Conservation (phyloP, 1,140 invertebrate genomes). For the Trachymyrmex septentrionalis region DNA sequence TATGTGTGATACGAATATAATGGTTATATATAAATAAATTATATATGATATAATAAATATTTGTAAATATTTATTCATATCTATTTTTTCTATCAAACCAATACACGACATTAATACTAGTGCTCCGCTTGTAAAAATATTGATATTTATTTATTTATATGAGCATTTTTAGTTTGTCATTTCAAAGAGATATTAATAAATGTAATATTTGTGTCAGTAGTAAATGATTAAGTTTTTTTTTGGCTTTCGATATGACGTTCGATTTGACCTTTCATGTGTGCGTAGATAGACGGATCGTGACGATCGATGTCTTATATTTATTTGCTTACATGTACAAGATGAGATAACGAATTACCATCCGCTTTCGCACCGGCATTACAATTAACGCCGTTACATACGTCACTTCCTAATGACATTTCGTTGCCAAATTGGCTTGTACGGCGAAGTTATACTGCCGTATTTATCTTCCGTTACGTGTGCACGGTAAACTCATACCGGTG, state of each 20-base stretch:
- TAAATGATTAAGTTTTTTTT: background rate
- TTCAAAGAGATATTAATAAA: background rate
- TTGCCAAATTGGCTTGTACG: constrained; percentile 64
- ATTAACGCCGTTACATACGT: constrained; percentile 57
- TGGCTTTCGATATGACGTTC: background rate
- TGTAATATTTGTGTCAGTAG: background rate
- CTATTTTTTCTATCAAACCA: background rate
- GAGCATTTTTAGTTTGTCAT: background rate
- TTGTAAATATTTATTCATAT: background rate
- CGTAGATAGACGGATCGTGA: background rate
- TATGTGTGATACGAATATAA: background rate
- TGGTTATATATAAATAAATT: too few relatives aligned
- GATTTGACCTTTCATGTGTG: constrained; percentile 7
- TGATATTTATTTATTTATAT: background rate
- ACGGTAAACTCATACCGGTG: constrained; percentile 40
- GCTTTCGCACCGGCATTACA: constrained; percentile 51
- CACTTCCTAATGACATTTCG: constrained; percentile 58
- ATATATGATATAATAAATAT: background rate
- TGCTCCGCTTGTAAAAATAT: background rate
- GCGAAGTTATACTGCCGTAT: constrained; percentile 56
- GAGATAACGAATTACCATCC: constrained; percentile 39
- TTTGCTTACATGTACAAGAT: background rate
- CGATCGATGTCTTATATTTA: constrained; percentile 42
- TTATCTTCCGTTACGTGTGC: constrained; percentile 57
- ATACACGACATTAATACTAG: background rate